Base-by-base conservation (phyloP, 37 sponge, comb jelly and placozoan species). In the Ephydatia muelleri region DNA sequence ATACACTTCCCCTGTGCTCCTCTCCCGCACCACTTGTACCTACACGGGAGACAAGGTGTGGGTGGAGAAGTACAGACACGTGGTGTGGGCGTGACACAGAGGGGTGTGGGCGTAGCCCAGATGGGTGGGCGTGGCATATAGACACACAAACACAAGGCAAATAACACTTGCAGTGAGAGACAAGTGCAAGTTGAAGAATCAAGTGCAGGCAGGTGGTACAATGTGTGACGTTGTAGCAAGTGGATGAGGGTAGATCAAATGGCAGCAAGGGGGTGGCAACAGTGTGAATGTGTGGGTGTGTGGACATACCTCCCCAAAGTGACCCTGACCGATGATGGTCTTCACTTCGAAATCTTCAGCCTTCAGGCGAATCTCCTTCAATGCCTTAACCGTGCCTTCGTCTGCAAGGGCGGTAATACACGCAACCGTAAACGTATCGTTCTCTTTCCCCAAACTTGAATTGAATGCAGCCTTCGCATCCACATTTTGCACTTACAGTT, bases 251-350 rank as follows among this genome's bases (percentile, higher is more conserved):
- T n/a, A n/a, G n/a, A n/a, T n/a, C n/a, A n/a, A 6, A 6, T 43
- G 43, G 6, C 0, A 21, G 57, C 0, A 21, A 14, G 16, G 57
- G 57, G 19, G 57, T 57, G 57, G 57, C 43, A 43, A 43, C 43
- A 6, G 43, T 6, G 43, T 9, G 6, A 9, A 43, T 33, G 75
- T 74, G 2, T 71, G 27, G 13, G 3, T 82, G 5, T 28, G 5
- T n/a, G 21, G 68, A 36, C 74, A 48, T 73, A 97, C 97, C 91
- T 99, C 99, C 40, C 99, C 99, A 87, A 97, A 99, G 64, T 97
- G 97, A 2, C 99, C 99, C 67, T 90, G 77, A 16, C 99, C 99
- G 30, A 99, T 93, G 29, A 93, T 87, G 43, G 82, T 78, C 87
- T 84, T 91, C 30, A 87, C 79, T 38, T 90, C 92, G 83, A 99